phyloP scores from a whole-genome alignment of 1,140 invertebrate genomes.

The Drosophila carrolli region DNA sequence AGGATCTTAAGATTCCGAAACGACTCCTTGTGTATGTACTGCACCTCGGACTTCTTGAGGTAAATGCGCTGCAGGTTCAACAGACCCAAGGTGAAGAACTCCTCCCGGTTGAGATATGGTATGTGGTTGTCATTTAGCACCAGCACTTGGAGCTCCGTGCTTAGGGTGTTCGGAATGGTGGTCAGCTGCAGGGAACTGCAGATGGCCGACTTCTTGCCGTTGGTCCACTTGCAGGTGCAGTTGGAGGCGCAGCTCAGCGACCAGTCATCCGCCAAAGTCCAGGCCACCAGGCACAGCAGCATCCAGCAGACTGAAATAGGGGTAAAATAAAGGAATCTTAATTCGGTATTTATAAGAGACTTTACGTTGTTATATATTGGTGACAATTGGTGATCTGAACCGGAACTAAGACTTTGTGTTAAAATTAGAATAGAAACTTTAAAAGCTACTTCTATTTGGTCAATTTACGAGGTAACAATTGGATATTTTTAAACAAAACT shows the following conservation, averaged over 20 bases:
- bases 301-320: slow-evolving; percentile 31
- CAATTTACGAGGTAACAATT: too few species aligned
- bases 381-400: too few species aligned
- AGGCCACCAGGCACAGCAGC: slow-evolving; percentile 70
- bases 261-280: slow-evolving; percentile 89
- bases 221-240: slow-evolving; percentile 95
- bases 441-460: too few species aligned
- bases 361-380: too few species aligned
- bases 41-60: slow-evolving; percentile 89
- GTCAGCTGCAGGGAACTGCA: slow-evolving; percentile 91
- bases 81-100: slow-evolving; percentile 91
- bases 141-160: slow-evolving; percentile 93
- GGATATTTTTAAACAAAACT: too few species aligned
- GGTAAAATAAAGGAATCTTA: too few species aligned
- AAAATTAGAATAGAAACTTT: too few species aligned
- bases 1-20: slow-evolving; percentile 94
- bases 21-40: slow-evolving; percentile 91
- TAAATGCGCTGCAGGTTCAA: slow-evolving; percentile 94
- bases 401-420: too few species aligned
- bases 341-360: too few species aligned
- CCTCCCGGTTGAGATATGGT: slow-evolving; percentile 90
- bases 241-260: slow-evolving; percentile 90
- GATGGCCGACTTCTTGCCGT: slow-evolving; percentile 93
- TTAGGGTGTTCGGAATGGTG: slow-evolving; percentile 89
- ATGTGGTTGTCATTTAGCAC: slow-evolving; percentile 93